Evolutionary conservation across 2,797 vertebrate species (phyloP), one percentile per base, ranked within the genome.

Genomic region (Mormyrops attenuatus): DNA sequence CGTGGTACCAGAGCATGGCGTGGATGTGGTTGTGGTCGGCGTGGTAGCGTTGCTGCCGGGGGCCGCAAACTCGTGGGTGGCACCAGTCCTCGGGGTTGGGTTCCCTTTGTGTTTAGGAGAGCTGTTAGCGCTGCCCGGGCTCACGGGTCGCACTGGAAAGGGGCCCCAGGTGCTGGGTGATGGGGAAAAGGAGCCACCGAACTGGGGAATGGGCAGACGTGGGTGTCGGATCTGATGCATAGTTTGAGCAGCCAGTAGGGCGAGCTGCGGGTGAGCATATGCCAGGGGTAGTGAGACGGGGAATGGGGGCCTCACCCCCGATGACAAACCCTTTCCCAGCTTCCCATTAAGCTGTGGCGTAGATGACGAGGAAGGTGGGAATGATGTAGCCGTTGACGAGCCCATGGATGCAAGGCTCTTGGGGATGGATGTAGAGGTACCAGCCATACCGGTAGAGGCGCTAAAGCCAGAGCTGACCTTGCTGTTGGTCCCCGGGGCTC

Each of bases 201-300:
- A 99, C 69, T 99, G 98, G 49, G 98, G 98, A 97, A 99, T 98
- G 87, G 98, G 99, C 92, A 99, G 96, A 90, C 98, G 97, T 92
- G 99, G 98, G 94, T 99, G 99, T 91, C 98, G 96, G 94, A 99
- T 99, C 95, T 99, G 98, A 95, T 99, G 98, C 97, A 99, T 99
- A 95, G 98, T 99, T 95, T 99, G 98, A 90, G 98, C 98, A 90
- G 98, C 98, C 92, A 99, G 95, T 69, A 99, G 95, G 90, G 99
- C 98, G 94, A 99, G 97, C 95, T 99, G 99, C 91, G 98, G 98
- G 92, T 99, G 98, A 91, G 98, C 97, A 86, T 99, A 99, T 73
- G 98, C 97, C 91, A 99, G 94, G 69, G 98, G 98, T 91, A 99
- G 96, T 89, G 98, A 98, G 91, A 99, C 98, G 90, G 89, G 89